phyloP scores from a whole-genome alignment of 2,113 vertebrate species.

The Corythaeola cristata region DNA sequence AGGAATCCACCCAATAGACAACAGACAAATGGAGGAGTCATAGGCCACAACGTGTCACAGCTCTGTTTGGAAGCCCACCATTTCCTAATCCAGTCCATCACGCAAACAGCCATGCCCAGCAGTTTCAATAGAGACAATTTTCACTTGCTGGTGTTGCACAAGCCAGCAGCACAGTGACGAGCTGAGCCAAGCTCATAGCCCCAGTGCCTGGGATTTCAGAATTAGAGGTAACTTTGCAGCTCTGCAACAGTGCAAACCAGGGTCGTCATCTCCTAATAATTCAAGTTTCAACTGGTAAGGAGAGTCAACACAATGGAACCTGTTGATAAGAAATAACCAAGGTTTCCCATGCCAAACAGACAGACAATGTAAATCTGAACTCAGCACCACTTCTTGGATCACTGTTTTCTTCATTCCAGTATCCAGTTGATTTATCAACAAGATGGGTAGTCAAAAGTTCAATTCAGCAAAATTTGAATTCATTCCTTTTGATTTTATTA shows the following conservation, averaged over 20 bases:
- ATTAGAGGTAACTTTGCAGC: neutral
- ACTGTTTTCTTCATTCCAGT: neutral
- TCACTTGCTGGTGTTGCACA: neutral
- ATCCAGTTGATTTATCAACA: neutral
- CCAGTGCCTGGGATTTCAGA: neutral
- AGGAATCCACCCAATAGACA: neutral
- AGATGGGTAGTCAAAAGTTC: neutral
- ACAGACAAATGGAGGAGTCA: neutral
- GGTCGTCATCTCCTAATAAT: neutral
- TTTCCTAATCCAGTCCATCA: neutral
- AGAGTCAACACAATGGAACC: neutral
- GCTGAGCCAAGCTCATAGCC: neutral
- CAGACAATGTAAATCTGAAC: neutral
- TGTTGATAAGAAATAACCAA: neutral
- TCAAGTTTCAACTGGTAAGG: neutral
- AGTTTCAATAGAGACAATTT: neutral
- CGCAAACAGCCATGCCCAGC: neutral
- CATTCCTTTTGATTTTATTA: neutral
- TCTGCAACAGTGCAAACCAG: neutral
- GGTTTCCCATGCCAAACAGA: neutral
- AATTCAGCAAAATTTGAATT: neutral
- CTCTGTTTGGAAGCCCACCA: neutral
- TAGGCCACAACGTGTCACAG: rapidly evolving
- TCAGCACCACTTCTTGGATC: neutral
- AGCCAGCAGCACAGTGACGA: neutral